Base-by-base conservation (phyloP, 2,888 invertebrate species). In the Eupithecia vulgata region DNA sequence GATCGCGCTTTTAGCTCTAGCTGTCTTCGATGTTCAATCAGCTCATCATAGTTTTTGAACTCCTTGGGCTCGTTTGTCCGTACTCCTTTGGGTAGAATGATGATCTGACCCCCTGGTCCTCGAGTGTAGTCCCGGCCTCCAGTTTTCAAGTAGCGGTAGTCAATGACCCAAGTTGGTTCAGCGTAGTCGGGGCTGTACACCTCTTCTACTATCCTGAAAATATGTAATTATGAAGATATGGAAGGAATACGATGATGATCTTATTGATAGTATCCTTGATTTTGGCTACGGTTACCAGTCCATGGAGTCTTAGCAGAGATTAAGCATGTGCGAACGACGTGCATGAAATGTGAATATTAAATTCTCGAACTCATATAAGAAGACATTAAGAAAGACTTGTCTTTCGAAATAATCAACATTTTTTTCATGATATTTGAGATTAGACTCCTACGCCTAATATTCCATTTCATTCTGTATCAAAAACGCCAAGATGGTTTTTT, bases 61-160 rank as follows among this genome's bases (percentile, higher is more conserved):
- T 90, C 85, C 66, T 91, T 89, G 7, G 81, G 82, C 37, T 89
- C 88, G 59, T 83, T 78, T n/a, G 83, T 80, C 70, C 81, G 77
- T 74, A 88, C 79, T 73, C 84, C 84, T 73, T 84, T 87, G 0
- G 93, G 93, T 0, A 93, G 83, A 57, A 94, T 91, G 17, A 93
- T 83, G 73, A 91, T 84, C 74, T 92, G 92, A 1, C 92, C 93
- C 0, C 93, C 92, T 0, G 90, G 89, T 0, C 91, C 88, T 5
- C 91, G 88, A 0, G 87, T 86, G 84, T 92, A 93, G 78, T 91
- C 90, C 59, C 92, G 85, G 8, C 93, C 93, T 0, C 92, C 93
- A 0, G 90, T 86, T 80, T 91, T 92, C 67, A 91, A 75, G 82
- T 91, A 93, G 70, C 93, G 85, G 81, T 91, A 94, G 87, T 94